Percentiles rank a stretch among this genome's conserved stretches.
phyloP scores from a whole-genome alignment of 2,888 invertebrate species.

The Julus scandinavius region DNA sequence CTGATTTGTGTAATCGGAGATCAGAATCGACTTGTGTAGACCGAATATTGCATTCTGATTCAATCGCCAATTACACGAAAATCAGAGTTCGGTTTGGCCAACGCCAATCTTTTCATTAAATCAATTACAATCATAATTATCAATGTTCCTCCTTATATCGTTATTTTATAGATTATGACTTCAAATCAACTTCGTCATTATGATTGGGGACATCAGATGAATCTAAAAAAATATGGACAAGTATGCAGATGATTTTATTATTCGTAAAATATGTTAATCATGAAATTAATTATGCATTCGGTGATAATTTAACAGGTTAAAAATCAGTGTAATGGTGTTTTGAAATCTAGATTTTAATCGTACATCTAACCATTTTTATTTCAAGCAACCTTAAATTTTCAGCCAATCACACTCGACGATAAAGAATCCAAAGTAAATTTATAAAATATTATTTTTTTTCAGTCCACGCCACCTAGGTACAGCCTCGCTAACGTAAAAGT shows the following conservation, averaged over 20 bases:
- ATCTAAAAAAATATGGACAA: slow-evolving; percentile 32
- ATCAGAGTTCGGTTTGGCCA: background rate
- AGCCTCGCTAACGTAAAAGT: slow-evolving; percentile 1
- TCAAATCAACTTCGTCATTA: slow-evolving; percentile 6
- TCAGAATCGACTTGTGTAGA: background rate
- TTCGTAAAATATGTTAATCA: background rate
- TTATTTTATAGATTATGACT: background rate
- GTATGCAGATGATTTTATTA: background rate
- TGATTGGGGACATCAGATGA: slow-evolving; percentile 37
- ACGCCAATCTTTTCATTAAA: background rate
- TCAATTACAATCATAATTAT: background rate
- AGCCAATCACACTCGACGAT: too few relatives aligned
- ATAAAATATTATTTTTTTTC: background rate
- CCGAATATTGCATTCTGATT: background rate
- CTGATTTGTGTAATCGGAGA: background rate
- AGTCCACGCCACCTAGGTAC: slow-evolving; percentile 28
- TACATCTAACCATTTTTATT: too few relatives aligned
- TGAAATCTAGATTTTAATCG: too few relatives aligned
- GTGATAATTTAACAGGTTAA: too few relatives aligned
- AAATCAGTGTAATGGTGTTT: too few relatives aligned
- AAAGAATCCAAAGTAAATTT: too few relatives aligned
- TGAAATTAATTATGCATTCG: too few relatives aligned
- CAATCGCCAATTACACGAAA: background rate
- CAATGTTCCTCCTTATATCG: background rate
- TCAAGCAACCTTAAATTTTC: too few relatives aligned